Conservation (phyloP, 2,888 invertebrate species). For the Pheosia gnoma region DNA sequence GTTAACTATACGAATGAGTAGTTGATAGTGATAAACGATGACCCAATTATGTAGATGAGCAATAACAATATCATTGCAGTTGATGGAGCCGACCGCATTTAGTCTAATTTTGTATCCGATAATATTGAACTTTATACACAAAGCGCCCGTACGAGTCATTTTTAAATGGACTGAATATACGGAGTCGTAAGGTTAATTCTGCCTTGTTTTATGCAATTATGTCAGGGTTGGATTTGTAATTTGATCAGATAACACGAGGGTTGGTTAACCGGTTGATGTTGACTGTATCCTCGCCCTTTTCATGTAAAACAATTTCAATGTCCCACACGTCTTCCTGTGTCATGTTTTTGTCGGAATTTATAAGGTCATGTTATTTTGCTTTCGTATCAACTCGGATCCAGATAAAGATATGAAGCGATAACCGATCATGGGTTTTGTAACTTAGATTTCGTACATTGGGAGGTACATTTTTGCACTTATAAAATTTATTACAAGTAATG, state of each 20-base stretch:
- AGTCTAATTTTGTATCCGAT: constrained; percentile 34
- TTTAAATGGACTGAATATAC: neutral
- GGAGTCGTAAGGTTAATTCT: neutral
- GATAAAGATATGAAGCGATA: too few species aligned
- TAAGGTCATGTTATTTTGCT: too few species aligned
- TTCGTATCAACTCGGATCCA: too few species aligned
- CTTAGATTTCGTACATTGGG: too few species aligned
- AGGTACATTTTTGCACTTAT: too few species aligned
- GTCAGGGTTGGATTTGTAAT: constrained; percentile 3
- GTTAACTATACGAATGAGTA: neutral
- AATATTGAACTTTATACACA: constrained; percentile 2
- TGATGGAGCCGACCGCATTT: constrained; percentile 18
- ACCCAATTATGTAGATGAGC: constrained; percentile 1
- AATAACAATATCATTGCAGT: constrained; percentile 21
- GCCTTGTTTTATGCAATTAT: neutral
- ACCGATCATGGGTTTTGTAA: too few species aligned
- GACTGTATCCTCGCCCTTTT: constrained; percentile 1
- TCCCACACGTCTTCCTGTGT: too few species aligned
- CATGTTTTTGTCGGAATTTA: too few species aligned
- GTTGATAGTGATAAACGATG: neutral
- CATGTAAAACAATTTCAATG: neutral
- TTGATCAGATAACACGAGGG: neutral
- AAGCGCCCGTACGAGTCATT: neutral
- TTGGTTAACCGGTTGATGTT: neutral
- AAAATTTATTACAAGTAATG: too few species aligned